Base-by-base conservation (phyloP, 2,797 vertebrate genomes). In the Fringilla coelebs region DNA sequence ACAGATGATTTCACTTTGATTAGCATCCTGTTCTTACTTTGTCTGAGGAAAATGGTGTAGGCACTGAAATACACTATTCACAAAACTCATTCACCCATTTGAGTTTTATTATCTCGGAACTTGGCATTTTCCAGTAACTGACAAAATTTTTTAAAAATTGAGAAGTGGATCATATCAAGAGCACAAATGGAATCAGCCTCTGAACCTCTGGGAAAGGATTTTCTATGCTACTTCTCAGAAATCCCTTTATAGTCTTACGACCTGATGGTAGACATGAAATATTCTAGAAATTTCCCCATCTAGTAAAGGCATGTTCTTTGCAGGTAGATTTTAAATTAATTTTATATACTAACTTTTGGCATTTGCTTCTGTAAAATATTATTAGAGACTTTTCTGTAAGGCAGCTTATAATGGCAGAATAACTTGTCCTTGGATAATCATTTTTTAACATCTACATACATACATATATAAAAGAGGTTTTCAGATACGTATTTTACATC, bases 1-100 rank as follows among this genome's bases (percentile, higher is more conserved):
- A 29, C 61, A 90, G 67, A 85, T 91, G 45, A 92, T 93, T 94
- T 92, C 40, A 75, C 71, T 86, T 75, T 80, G 88, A 95, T 97
- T 89, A 95, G 31, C 57, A 85, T 76, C 79, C 70, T 60, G 48
- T 74, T 81, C 34, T 62, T 82, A 46, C 52, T 77, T 89, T 89
- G 45, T 72, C 65, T 61, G 67, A 93, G 61, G 40, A 85, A 94
- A 92, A 75, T 8, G 13, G 17, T 6, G 36, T 45, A 73, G 40
- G 26, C 21, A 58, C 29, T 45, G 41, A 34, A 86, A 89, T 12
- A 34, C 0, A 61, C 9, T 21, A 36, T 61, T 82, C 58, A 60
- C 34, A 77, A 49, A 82, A 63, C n/a, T 65, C 16, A 63, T 73
- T 60, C 55, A 75, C 38, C n/a, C 28, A 25, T 48, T 32, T 71